A percentile compares a stretch with the other conserved stretches of the same genome.
Evolutionary conservation across 2,888 invertebrate species (phyloP).

Genomic region (Drosophila sordidula): DNA sequence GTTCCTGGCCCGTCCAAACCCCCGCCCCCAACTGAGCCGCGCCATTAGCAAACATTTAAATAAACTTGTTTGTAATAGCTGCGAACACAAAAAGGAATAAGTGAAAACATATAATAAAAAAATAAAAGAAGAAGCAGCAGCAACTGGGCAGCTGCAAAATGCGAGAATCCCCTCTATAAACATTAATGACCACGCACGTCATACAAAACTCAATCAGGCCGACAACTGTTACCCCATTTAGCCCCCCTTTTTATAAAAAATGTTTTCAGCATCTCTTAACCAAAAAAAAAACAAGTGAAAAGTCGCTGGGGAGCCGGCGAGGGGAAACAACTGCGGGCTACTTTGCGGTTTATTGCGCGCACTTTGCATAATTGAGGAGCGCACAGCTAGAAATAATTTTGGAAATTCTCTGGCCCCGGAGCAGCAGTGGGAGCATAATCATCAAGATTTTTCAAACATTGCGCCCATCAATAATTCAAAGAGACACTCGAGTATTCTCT

Average conservation of each 20-base stretch:
- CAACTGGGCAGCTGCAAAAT: conserved; percentile 22
- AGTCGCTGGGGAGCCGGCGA: background rate
- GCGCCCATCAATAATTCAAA: conserved; percentile 73
- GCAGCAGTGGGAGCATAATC: conserved; percentile 17
- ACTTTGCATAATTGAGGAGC: conserved; percentile 78
- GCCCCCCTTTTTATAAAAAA: conserved; percentile 15
- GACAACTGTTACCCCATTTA: conserved; percentile 19
- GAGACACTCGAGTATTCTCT: conserved; percentile 74
- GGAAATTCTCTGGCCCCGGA: conserved; percentile 31
- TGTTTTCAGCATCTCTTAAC: background rate
- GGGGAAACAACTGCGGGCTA: conserved; percentile 38
- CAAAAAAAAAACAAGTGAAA: background rate
- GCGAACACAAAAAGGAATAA: conserved; percentile 46
- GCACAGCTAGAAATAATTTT: conserved; percentile 62
- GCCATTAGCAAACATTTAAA: conserved; percentile 83
- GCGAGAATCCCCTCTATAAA: conserved; percentile 52
- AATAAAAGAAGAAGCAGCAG: conserved; percentile 3
- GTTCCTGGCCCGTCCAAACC: conserved; percentile 3
- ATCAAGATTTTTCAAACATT: conserved; percentile 47
- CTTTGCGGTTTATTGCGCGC: conserved; percentile 78
- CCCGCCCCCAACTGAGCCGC: conserved; percentile 62
- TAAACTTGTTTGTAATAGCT: conserved; percentile 69
- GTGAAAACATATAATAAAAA: conserved; percentile 35
- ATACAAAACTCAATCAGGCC: conserved; percentile 54
- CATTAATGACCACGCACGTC: conserved; percentile 82